Conservation (phyloP, 2,113 vertebrate genomes). For the Lamprotornis superbus region DNA sequence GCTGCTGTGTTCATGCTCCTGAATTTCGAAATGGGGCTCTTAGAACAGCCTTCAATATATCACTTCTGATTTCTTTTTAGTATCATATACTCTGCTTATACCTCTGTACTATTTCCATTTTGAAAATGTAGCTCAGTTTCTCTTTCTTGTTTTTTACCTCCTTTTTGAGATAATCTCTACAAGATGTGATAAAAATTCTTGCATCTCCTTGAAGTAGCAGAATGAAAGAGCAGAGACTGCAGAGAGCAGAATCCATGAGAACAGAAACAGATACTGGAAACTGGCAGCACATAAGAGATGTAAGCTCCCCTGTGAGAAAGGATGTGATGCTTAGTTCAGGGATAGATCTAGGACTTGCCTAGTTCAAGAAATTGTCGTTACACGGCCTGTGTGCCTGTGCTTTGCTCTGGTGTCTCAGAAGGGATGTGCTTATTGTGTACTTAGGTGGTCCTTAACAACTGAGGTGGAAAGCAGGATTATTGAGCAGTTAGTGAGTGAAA, state of each 20-base stretch:
- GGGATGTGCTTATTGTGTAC: background rate
- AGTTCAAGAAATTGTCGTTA: background rate
- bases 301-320: background rate
- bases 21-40: background rate
- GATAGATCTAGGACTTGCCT: background rate
- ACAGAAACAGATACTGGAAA: background rate
- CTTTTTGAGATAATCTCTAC: background rate
- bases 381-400: background rate
- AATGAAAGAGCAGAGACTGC: background rate
- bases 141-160: background rate
- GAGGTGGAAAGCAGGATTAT: background rate
- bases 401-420: background rate
- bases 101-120: background rate
- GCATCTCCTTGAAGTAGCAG: background rate
- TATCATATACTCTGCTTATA: background rate
- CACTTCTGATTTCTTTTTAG: background rate
- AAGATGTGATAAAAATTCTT: background rate
- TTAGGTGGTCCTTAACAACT: rapidly evolving
- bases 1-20: background rate
- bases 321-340: background rate
- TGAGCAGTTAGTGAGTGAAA: background rate
- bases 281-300: background rate
- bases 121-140: background rate
- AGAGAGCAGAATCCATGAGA: background rate
- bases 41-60: background rate